These are phyloP conservation scores for Adela reaumurella DNA, from an alignment of 2,888 invertebrate species.

Conservation along the genomic window DNA sequence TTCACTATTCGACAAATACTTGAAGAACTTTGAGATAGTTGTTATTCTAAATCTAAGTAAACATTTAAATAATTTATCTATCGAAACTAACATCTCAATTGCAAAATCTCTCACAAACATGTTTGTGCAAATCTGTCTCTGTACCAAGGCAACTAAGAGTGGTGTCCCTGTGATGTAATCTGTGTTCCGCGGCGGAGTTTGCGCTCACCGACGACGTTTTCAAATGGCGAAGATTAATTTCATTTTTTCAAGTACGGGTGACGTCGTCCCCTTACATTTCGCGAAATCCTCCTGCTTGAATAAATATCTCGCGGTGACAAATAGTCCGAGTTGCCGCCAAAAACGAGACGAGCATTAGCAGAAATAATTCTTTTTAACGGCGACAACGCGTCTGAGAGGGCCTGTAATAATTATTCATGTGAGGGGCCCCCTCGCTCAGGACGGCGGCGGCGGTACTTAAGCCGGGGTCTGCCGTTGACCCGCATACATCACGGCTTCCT, in stretches of 20 bases:
- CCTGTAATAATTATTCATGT: constrained; percentile 36
- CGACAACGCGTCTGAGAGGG: constrained; percentile 21
- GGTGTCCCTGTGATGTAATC: no score
- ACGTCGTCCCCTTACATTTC: background rate
- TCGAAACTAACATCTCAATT: no score
- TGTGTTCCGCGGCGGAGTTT: background rate
- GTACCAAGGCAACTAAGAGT: no score
- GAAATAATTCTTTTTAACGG: constrained; percentile 43
- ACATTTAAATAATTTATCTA: no score
- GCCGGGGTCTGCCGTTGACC: background rate
- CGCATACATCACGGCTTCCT: background rate
- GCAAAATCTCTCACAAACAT: no score
- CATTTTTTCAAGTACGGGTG: background rate
- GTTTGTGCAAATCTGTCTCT: no score
- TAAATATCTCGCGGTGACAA: constrained; percentile 51
- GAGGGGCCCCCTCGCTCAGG: constrained; percentile 12
- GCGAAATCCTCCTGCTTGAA: constrained; percentile 48
- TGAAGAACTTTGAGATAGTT: no score
- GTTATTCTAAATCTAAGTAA: no score
- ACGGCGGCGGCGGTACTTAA: constrained; percentile 9
- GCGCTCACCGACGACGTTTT: background rate
- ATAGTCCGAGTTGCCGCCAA: constrained; percentile 38
- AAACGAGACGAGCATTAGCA: constrained; percentile 39
- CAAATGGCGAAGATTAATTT: background rate
- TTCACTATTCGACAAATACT: no score